Evolutionary conservation across 2,113 vertebrate species (phyloP), one percentile per base, ranked within the genome.

Genomic region (Notothenia rossii): DNA sequence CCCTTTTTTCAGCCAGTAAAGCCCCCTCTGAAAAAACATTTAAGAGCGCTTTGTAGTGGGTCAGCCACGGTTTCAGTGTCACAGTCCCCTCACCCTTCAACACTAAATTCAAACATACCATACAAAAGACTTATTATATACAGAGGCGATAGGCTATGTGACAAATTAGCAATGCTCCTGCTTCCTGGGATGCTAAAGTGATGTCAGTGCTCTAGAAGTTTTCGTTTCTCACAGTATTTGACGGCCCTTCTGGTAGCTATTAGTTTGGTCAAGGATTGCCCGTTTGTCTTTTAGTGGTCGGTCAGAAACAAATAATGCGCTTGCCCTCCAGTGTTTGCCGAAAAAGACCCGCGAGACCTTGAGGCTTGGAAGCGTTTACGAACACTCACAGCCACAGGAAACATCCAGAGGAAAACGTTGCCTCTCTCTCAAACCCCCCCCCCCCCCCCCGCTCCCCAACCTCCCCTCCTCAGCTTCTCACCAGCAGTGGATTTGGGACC

Each of bases 321-420:
- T 78, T 79, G 78, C 82, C 92, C 89, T 83, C 70, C 66, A 76
- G 83, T 80, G 65, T 86, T 90, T 89, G 83, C 58, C 7, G 29
- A 79, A 85, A 81, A 73, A 5, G 49, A 79, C 79, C 70, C 22
- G 79, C 7, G 89, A 86, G 87, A 92, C 82, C 84, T 80, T 45
- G 75, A 83, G 82, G 86, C 81, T 92, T 93, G 91, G 89, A 93
- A 92, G 80, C 77, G 46, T 94, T 93, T 93, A 88, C 64, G 75
- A 88, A 89, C 73, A 29, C 63, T 80, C 74, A 15, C 65, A 90
- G 83, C 82, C 88, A 78, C 88, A 92, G 87, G 92, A 94, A 94
- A 89, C 76, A 81, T 84, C 72, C 59, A 87, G 78, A 90, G 81
- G 83, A 90, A 88, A 91, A 80, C 22, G 36, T 51, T 64, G 73